phyloP scores from a whole-genome alignment of 2,888 invertebrate species.

The Mythimna ferrago region DNA sequence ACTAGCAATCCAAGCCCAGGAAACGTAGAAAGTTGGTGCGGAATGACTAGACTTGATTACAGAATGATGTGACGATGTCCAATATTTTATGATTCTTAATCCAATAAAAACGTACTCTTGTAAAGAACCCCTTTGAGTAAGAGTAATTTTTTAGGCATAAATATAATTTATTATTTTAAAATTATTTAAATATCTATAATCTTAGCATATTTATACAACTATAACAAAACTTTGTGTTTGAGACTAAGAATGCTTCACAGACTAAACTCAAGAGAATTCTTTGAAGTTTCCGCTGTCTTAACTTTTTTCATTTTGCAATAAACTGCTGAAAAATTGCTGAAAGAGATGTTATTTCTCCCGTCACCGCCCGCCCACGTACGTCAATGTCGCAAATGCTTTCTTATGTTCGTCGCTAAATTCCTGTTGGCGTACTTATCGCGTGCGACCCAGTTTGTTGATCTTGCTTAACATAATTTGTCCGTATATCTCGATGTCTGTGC shows the following conservation, averaged over 20 bases:
- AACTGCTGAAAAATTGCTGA: slow-evolving; percentile 46
- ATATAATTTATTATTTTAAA: slow-evolving; percentile 4
- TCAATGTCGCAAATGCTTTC: slow-evolving; percentile 81
- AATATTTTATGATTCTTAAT: slow-evolving; percentile 35
- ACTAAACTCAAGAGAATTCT: slow-evolving; percentile 20
- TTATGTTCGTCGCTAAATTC: slow-evolving; percentile 74
- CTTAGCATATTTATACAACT: slow-evolving; percentile 1
- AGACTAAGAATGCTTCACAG: background rate
- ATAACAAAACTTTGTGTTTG: slow-evolving; percentile 8
- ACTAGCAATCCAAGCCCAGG: slow-evolving; percentile 47
- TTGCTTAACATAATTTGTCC: slow-evolving; percentile 52
- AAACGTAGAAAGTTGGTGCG: slow-evolving; percentile 25
- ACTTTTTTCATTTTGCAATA: slow-evolving; percentile 39
- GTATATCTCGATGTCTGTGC: slow-evolving; percentile 24
- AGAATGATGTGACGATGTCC: background rate
- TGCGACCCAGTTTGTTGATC: slow-evolving; percentile 76
- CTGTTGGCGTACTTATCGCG: slow-evolving; percentile 67
- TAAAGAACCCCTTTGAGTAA: slow-evolving; percentile 32
- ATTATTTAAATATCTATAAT: slow-evolving; percentile 5
- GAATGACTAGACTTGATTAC: slow-evolving; percentile 31
- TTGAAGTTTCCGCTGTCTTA: slow-evolving; percentile 25
- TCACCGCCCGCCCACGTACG: slow-evolving; percentile 78
- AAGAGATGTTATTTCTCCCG: slow-evolving; percentile 67
- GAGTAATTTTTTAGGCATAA: slow-evolving; percentile 33
- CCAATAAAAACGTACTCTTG: slow-evolving; percentile 8